Evolutionary conservation across 2,113 vertebrate species (phyloP).

Genomic region (Spea multiplicata): DNA sequence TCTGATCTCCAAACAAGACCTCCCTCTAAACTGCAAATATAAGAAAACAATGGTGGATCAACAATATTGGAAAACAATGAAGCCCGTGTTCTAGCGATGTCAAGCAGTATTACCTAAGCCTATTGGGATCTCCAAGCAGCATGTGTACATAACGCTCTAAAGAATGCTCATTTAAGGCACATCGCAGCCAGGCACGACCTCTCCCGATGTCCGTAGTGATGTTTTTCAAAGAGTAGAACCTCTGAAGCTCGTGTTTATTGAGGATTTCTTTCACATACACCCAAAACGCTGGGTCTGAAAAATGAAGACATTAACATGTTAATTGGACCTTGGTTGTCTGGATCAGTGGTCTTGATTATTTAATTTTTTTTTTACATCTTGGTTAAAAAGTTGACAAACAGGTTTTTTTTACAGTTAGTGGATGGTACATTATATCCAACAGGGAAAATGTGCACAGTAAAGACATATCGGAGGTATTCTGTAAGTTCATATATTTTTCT

Average conservation of each 20-base stretch:
- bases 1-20: background rate
- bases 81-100: background rate
- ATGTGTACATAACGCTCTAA: conserved; percentile 90
- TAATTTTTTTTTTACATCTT: no score
- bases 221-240: conserved; percentile 84
- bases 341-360: no score
- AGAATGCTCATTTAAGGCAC: conserved; percentile 93
- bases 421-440: no score
- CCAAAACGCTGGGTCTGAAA: conserved; percentile 90
- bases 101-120: conserved; percentile 74
- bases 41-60: background rate
- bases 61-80: background rate
- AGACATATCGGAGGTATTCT: no score
- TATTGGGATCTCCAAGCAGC: conserved; percentile 80
- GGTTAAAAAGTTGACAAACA: no score
- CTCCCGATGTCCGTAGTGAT: conserved; percentile 85
- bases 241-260: conserved; percentile 90
- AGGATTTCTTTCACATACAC: conserved; percentile 92
- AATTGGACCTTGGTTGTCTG: no score
- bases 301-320: background rate
- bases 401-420: no score
- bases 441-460: no score
- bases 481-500: no score
- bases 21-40: background rate
- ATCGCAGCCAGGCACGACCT: conserved; percentile 93